Base-by-base conservation (phyloP, 1,140 invertebrate genomes). In the Bombus confusus region DNA sequence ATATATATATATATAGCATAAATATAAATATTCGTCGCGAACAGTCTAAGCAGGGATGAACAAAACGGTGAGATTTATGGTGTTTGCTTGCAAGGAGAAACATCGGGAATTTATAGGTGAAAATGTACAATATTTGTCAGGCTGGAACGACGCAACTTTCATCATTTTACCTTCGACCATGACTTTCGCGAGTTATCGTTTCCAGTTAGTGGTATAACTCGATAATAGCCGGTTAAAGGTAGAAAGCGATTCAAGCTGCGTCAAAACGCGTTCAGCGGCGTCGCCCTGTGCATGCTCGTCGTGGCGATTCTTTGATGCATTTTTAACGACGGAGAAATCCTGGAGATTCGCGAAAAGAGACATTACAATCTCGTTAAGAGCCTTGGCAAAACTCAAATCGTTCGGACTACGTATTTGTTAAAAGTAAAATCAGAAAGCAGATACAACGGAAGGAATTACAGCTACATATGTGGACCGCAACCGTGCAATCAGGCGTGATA, bases 161-260 rank as follows among this genome's bases (percentile, higher is more conserved):
- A 71, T 89, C 74, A 28, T 79, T 83, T 81, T 88, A 86, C 79
- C 81, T 78, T 57, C 75, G 52, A 59, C 77, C 84, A 57, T 82
- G 87, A 81, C 88, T 89, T 89, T 86, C 88, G 62, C 85, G 83
- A 86, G 64, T 78, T 86, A 86, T 82, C 62, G 88, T 88, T 89
- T 88, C 85, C 87, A 62, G 79, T 82, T 83, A 86, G 77, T 83
- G 64, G 88, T 83, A 73, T 64, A 77, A 69, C 83, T 81, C 78
- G 73, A 71, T 74, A 39, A 41, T 82, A 62, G 64, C 62, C 57
- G 74, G 39, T 15, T 83, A 39, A 52, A 31, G 28, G 69, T 76
- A 88, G 87, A 89, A 88, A 89, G 80, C 59, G 72, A 74, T 41
- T 43, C 66, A 41, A 47, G 59, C 18, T 52, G 59, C 52, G 22